Conservation (phyloP, 2,113 vertebrate genomes). For the Procavia capensis region DNA sequence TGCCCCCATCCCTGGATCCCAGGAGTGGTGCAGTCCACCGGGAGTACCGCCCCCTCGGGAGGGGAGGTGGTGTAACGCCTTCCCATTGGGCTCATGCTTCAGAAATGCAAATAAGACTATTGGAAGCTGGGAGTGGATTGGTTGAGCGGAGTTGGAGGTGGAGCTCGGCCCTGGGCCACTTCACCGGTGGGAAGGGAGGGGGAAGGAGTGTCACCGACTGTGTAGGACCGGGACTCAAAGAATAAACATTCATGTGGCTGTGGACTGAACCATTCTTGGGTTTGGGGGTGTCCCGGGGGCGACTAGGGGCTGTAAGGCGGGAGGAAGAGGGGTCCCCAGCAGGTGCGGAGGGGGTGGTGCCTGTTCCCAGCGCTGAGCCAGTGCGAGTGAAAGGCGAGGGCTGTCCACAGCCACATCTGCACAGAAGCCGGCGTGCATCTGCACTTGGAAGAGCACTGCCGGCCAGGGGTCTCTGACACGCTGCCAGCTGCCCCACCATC, state of each 20-base stretch:
- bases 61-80: neutral
- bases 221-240: conserved; percentile 51
- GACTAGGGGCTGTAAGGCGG: conserved; percentile 24
- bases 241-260: conserved; percentile 78
- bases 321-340: conserved; percentile 52
- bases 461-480: conserved; percentile 43
- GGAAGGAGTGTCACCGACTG: neutral
- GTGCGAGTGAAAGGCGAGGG: neutral
- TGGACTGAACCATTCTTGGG: conserved; percentile 78
- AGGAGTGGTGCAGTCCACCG: conserved; percentile 73
- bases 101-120: conserved; percentile 71
- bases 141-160: conserved; percentile 24
- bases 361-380: neutral
- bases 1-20: conserved; percentile 52
- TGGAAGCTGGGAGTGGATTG: conserved; percentile 34
- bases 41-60: conserved; percentile 62
- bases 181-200: conserved; percentile 15
- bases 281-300: conserved; percentile 52
- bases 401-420: conserved; percentile 52
- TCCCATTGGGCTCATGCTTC: conserved; percentile 55
- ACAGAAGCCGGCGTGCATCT: neutral
- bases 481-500: conserved; percentile 16
- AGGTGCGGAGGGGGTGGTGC: conserved; percentile 72
- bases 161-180: conserved; percentile 56
- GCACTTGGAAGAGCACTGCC: neutral